Evolutionary conservation across 1,140 invertebrate species (phyloP), one percentile per base, ranked within the genome.

Genomic region (Gryon sp.): DNA sequence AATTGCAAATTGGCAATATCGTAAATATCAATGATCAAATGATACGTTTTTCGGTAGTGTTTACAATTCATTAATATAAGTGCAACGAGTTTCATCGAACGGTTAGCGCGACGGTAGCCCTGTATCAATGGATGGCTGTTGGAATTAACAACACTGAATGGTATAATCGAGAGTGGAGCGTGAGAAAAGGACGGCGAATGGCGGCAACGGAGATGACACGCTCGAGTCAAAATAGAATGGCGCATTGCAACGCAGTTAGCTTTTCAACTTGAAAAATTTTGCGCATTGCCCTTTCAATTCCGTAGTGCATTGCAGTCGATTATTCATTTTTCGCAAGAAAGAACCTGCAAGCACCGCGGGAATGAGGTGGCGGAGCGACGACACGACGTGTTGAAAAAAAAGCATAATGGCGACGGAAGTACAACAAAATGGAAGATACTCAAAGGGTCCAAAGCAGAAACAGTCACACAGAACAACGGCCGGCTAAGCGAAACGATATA

Each of bases 241-340:
- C 20, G 43, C 59, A 62, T 63, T 45, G 40, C 59, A 70, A 60
- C 59, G 52, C 52, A 76, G 59, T 76, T 70, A 59, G 41, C 60
- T 28, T 65, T 60, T 57, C 48, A 43, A 32, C 53, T 34, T 53
- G 32, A 48, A 62, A 53, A 68, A 72, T 68, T n/a, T 41, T 73
- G 83, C 83, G 83, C 84, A 89, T 90, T 86, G 88, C 90, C 90
- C 87, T 92, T 90, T 95, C 94, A 95, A 95, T 95, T 95, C 94
- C 94, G 94, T 95, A 95, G 94, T 95, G 94, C 94, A 95, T 95
- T 95, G 94, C 94, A 95, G 94, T 94, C 92, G 92, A 90, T 90
- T 89, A 83, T 90, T 87, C 82, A 89, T 90, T 89, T 89, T 63
- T 63, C 65, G 30, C 46, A 78, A 74, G 62, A 72, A 80, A 84